These are phyloP conservation scores for Cettia cetti DNA, from an alignment of 2,113 vertebrate genomes.

Conservation along the genomic window DNA sequence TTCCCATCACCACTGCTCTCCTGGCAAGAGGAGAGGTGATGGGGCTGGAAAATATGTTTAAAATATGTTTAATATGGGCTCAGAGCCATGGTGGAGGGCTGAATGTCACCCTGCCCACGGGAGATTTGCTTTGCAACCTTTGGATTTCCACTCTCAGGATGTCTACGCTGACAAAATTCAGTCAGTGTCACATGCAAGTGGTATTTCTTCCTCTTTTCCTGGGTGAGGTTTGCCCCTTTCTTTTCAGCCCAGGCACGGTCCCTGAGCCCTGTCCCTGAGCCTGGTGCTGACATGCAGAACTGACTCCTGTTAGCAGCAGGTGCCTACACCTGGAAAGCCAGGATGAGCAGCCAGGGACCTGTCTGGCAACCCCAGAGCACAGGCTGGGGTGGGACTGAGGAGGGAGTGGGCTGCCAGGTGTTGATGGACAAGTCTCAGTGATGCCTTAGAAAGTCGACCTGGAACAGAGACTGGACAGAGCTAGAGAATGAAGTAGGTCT, in stretches of 20 bases:
- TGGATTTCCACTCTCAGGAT: not conserved
- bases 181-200: not conserved
- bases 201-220: not conserved
- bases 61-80: not conserved
- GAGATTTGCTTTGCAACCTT: not conserved
- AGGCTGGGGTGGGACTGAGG: not conserved
- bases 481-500: no score
- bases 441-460: no score
- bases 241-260: not conserved
- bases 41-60: not conserved
- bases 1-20: not conserved
- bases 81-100: not conserved
- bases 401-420: not conserved
- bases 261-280: no score
- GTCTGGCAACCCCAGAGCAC: not conserved
- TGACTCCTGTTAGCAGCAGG: accelerated
- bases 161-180: not conserved
- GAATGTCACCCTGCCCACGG: not conserved
- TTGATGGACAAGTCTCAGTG: not conserved
- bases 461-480: no score
- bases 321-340: not conserved
- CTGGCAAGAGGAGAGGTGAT: not conserved
- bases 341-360: not conserved
- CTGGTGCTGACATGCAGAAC: not conserved
- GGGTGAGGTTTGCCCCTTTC: not conserved